Evolutionary conservation across 2,113 vertebrate genomes (phyloP).

Genomic region (Echinops telfairi): DNA sequence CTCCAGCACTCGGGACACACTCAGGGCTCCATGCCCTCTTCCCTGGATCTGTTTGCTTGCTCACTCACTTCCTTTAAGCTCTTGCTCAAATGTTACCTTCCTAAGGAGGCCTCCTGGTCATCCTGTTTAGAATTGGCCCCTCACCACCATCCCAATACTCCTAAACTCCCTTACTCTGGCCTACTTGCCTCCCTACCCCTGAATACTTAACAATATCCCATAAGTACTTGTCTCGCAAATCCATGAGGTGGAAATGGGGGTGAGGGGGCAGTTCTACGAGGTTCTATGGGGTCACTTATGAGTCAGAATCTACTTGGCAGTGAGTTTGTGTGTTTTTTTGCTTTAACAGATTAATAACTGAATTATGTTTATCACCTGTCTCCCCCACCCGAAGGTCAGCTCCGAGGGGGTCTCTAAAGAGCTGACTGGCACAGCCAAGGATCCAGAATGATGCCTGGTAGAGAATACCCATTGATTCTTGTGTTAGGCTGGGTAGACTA

Average conservation of each 20-base stretch:
- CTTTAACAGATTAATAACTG: background rate
- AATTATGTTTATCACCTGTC: background rate
- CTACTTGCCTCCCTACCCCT: background rate
- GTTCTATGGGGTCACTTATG: too few relatives aligned
- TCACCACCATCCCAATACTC: background rate
- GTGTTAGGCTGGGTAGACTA: too few relatives aligned
- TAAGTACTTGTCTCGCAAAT: too few relatives aligned
- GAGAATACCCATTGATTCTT: background rate
- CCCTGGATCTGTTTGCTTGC: too few relatives aligned
- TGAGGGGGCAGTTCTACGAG: too few relatives aligned
- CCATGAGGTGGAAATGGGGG: too few relatives aligned
- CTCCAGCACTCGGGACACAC: too few relatives aligned
- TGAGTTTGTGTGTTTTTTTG: too few relatives aligned
- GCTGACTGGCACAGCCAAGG: background rate
- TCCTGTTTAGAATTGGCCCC: background rate
- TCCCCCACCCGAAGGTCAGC: background rate
- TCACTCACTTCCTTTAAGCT: too few relatives aligned
- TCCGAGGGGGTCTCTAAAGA: background rate
- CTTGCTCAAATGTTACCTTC: background rate
- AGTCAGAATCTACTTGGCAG: too few relatives aligned
- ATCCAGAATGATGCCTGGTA: background rate
- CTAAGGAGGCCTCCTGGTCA: background rate
- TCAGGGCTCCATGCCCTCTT: too few relatives aligned
- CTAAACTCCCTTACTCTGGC: background rate
- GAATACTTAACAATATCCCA: background rate